Percentiles rank a stretch among this genome's conserved stretches.
Evolutionary conservation across 2,113 vertebrate species (phyloP).

Genomic region (Tychaedon coryphoeus): DNA sequence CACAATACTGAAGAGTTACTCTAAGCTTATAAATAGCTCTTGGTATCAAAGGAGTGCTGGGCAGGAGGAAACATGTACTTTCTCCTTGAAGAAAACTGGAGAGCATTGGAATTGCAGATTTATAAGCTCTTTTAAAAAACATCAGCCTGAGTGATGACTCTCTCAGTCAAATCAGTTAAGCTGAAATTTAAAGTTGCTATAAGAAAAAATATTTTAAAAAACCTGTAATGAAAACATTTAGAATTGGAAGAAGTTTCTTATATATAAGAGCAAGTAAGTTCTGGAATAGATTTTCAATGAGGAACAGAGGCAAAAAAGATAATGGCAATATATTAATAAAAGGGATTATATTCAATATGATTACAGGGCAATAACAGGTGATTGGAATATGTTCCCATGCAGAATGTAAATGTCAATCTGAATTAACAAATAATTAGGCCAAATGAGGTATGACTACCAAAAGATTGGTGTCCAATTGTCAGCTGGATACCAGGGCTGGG

Average conservation of each 20-base stretch:
- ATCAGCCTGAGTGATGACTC: not conserved
- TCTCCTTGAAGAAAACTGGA: not conserved
- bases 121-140: not conserved
- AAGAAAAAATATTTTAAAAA: not conserved
- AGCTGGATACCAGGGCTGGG: not conserved
- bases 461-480: not conserved
- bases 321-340: not conserved
- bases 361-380: not conserved
- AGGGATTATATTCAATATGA: not conserved
- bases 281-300: not conserved
- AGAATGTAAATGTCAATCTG: not conserved
- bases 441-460: not conserved
- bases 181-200: not conserved
- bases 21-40: not conserved
- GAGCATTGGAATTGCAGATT: not conserved
- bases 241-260: not conserved
- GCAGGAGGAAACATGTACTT: constrained; percentile 3
- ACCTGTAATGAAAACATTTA: not conserved
- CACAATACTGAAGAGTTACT: not conserved
- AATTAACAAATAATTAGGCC: not conserved
- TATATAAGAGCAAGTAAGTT: not conserved
- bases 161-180: not conserved
- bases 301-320: not conserved
- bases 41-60: not conserved
- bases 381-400: not conserved